Percentiles rank a stretch among this genome's conserved stretches.
phyloP scores from a whole-genome alignment of 2,888 invertebrate species.

The Drosophila fungiperda region DNA sequence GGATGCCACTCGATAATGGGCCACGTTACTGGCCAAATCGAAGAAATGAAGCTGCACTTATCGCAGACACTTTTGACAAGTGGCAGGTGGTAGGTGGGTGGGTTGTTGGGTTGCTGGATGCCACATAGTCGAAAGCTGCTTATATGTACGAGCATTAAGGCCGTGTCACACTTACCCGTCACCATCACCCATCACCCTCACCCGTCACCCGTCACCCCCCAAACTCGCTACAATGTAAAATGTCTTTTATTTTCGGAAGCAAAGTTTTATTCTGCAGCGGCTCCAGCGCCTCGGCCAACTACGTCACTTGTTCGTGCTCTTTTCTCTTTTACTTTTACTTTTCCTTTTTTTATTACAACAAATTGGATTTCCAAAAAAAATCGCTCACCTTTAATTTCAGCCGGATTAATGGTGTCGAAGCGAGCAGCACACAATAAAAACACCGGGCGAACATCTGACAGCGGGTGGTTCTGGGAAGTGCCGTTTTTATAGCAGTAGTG shows the following conservation, averaged over 20 bases:
- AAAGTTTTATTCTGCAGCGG: conserved; percentile 13
- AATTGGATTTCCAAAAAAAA: conserved; percentile 76
- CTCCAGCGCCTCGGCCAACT: conserved; percentile 25
- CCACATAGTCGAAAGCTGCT: conserved; percentile 49
- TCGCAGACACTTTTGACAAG: conserved; percentile 72
- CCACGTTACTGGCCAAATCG: conserved; percentile 62
- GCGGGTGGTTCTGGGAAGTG: conserved; percentile 41
- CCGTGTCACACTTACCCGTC: conserved; percentile 36
- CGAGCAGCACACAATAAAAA: conserved; percentile 61
- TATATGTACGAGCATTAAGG: conserved; percentile 52
- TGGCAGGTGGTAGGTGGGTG: conserved; percentile 19
- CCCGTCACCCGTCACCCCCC: not conserved
- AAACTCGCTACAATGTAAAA: conserved; percentile 23
- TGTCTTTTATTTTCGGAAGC: conserved; percentile 34
- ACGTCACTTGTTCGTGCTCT: conserved; percentile 25
- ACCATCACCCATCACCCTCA: not conserved
- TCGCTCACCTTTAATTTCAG: conserved; percentile 77
- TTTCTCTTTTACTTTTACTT: conserved; percentile 26
- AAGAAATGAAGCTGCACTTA: conserved; percentile 78
- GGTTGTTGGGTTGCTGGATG: conserved; percentile 7
- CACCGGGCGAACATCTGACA: conserved; percentile 35
- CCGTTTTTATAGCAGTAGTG: conserved; percentile 38
- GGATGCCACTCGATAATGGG: conserved; percentile 42
- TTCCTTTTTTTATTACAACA: conserved; percentile 63
- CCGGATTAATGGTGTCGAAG: conserved; percentile 75